Conservation (phyloP, 2,797 vertebrate genomes). For the Pangasius larnaudii region DNA sequence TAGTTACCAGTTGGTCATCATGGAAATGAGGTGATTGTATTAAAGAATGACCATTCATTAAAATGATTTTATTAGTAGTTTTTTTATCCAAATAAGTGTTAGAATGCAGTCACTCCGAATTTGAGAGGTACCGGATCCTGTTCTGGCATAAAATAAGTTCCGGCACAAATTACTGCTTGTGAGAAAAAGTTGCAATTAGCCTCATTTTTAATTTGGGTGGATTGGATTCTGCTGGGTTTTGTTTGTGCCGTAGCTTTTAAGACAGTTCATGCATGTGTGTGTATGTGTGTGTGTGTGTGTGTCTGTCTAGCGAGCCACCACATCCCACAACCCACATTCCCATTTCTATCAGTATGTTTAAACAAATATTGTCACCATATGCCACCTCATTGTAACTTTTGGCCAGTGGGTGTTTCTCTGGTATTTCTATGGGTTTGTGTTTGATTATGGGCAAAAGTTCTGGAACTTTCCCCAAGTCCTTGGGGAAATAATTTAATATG, state of each 20-base stretch:
- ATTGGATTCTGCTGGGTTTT: neutral
- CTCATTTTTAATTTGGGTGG: neutral
- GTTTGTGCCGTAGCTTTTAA: neutral
- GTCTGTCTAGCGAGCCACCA: neutral
- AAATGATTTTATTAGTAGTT: neutral
- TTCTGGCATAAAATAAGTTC: neutral
- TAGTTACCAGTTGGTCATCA: too few species aligned
- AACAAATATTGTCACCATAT: constrained; percentile 8
- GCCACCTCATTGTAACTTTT: neutral
- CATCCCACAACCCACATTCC: neutral
- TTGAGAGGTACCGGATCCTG: neutral
- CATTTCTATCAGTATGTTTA: neutral
- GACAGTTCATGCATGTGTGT: neutral
- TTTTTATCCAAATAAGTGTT: neutral
- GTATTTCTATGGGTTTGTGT: too few species aligned
- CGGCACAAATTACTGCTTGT: too few species aligned
- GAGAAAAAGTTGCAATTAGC: neutral
- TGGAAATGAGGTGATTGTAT: neutral
- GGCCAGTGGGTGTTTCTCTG: neutral
- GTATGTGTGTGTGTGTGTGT: neutral
- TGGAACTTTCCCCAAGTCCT: neutral
- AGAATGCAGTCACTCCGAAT: neutral
- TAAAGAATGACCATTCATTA: neutral
- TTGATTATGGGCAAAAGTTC: neutral
- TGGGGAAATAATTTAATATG: neutral